phyloP scores from a whole-genome alignment of 2,113 vertebrate genomes.

The Saccopteryx bilineata region DNA sequence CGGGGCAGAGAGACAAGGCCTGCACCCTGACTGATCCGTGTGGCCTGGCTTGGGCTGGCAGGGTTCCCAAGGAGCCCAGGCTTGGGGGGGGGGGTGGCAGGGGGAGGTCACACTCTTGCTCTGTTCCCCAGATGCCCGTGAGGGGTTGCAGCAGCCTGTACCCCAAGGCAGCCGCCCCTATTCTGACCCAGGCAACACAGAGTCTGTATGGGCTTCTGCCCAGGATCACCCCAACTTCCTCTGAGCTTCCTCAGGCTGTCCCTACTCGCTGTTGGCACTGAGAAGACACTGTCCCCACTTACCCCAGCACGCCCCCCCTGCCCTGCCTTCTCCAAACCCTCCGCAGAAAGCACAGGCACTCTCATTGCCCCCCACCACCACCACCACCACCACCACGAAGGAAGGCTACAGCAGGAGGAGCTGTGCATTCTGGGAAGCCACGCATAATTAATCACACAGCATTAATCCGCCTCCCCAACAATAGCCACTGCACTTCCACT shows the following conservation, averaged over 20 bases:
- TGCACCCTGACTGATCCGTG: background rate
- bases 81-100: background rate
- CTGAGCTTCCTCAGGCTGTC: background rate
- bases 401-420: conserved; percentile 53
- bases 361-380: background rate
- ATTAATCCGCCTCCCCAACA: conserved; percentile 97
- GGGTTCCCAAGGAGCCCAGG: background rate
- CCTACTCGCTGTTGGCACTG: background rate
- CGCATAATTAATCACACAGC: conserved; percentile 99
- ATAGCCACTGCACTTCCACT: conserved; percentile 94
- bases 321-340: conserved; percentile 90
- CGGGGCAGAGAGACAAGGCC: background rate
- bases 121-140: background rate
- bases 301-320: conserved; percentile 84
- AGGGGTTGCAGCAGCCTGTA: too few relatives aligned
- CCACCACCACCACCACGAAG: conserved; percentile 44
- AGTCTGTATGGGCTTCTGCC: fast-evolving
- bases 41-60: conserved; percentile 72
- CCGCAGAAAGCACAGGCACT: conserved; percentile 86
- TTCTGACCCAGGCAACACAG: fast-evolving
- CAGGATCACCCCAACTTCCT: background rate
- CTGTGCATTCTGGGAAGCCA: conserved; percentile 96
- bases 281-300: conserved; percentile 81
- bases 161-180: background rate
- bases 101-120: fast-evolving